Base-by-base conservation (phyloP, 2,888 invertebrate genomes). In the Geophilus truncorum region DNA sequence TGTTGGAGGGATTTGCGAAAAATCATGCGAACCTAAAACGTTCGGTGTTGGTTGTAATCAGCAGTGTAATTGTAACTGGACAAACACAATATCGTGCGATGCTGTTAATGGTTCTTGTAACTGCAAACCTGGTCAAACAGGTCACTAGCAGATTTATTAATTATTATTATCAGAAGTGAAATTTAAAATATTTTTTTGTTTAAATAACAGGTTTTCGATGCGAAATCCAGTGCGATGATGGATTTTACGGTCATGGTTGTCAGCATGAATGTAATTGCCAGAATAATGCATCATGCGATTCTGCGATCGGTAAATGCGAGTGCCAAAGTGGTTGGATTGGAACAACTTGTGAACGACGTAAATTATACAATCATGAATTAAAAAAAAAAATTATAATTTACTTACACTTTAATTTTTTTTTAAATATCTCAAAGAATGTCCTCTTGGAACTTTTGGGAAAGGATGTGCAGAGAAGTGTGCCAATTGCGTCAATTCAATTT, bases 271-370 rank as follows among this genome's bases (percentile, higher is more conserved):
- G 96, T 86, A 91, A 92, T 85, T 96, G 96, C 85, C 88, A 90
- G 81, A 94, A 95, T 88, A 93, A 94, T 87, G 93, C 94, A 82
- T 94, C 95, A 23, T 96, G 95, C 86, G 92, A 94, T 86, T 91
- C 92, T 70, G 88, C 89, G 32, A 91, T 91, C 32, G 95, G 95
- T 9, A 90, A 89, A 83, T 97, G 96, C 87, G 91, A 92, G 84
- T 96, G 96, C 86, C 90, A 92, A n/a, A 90, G 93, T 81, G 95
- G 95, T 78, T 95, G 94, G 94, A 90, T 91, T 83, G 94, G 94
- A 25, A 86, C 86, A 1, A 89, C 90, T 84, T 95, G 95, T 86
- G 89, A 90, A 76, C 85, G 88, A 84, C 82, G 84, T 84, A 79
- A 82, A 81, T 18, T 25, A 18, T 23, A 15, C n/a, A 15, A 28